Evolutionary conservation across 2,888 invertebrate species (phyloP), one percentile per base, ranked within the genome.

Genomic region (Meloe dianella): DNA sequence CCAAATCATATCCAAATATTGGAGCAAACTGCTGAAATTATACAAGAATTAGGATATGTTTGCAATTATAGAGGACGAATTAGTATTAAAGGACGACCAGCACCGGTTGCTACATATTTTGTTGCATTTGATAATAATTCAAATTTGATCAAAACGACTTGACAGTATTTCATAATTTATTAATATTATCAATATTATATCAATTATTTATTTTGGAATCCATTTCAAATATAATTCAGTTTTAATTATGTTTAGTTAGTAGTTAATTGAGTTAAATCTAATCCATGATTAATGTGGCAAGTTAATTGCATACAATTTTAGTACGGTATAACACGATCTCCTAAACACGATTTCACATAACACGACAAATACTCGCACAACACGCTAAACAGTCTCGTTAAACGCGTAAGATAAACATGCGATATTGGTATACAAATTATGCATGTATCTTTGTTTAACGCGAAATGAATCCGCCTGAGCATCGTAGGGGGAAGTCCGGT

Each of bases 1-100:
- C 87, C 91, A 1, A 92, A 93, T 54, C 88, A 88, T 81, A 93
- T 79, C 41, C 78, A 79, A 62, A 88, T 91, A 0, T 91, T 92
- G 29, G 88, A 90, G 79, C 89, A 90, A 61, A 93, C 93, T 0
- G 92, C 93, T 0, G 79, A 86, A 8, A 87, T 91, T 58, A 82
- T 93, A 86, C 65, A 89, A 62, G 87, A 89, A 70, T 88, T 91
- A 74, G 91, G 90, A 54, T 89, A 92, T 66, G 83, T 88, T 32
- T 93, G 93, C 71, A 86, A 88, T 62, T 88, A 87, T 73, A 86
- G 93, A 27, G 93, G 91, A 1, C 86, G 88, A 73, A 92, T 90
- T 0, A 87, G 85, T 73, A 92, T 93, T 0, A 94, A 93, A 84
- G 93, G 93, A 0, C 89, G 88, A 66, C 85, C 86, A 60, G 86